A percentile compares a stretch with the other conserved stretches of the same genome.
Conservation (phyloP, 92 coral and sea anemone species). For the Muricea muricata region DNA sequence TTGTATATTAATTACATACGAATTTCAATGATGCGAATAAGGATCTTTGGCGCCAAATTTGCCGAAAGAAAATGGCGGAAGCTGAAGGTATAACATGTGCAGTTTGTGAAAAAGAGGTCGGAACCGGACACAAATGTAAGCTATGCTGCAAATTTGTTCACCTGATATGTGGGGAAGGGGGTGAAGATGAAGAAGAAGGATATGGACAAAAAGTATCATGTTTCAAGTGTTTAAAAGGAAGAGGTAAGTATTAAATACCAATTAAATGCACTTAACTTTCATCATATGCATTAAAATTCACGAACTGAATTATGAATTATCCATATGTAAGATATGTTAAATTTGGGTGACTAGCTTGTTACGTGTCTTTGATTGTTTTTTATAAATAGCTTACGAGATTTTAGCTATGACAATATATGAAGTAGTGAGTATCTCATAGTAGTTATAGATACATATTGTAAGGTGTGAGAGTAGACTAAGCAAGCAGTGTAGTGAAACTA, state of each 20-base stretch:
- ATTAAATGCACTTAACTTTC: background rate
- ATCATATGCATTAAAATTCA: background rate
- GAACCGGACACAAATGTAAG: constrained; percentile 3
- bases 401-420: no score
- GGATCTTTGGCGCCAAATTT: background rate
- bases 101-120: background rate
- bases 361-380: no score
- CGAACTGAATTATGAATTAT: background rate
- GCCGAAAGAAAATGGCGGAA: constrained; percentile 9
- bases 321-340: no score
- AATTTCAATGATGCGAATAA: no score
- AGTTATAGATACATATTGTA: no score
- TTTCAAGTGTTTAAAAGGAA: constrained; percentile 1
- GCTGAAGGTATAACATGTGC: background rate
- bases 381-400: no score
- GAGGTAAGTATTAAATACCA: background rate
- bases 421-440: no score
- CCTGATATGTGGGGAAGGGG: background rate
- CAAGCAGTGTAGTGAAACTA: no score
- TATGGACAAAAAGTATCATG: background rate
- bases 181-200: background rate
- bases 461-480: no score
- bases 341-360: no score
- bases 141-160: background rate
- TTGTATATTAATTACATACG: no score